These are phyloP conservation scores for Capromys pilorides DNA, from an alignment of 2,797 vertebrate species.

Conservation along the genomic window DNA sequence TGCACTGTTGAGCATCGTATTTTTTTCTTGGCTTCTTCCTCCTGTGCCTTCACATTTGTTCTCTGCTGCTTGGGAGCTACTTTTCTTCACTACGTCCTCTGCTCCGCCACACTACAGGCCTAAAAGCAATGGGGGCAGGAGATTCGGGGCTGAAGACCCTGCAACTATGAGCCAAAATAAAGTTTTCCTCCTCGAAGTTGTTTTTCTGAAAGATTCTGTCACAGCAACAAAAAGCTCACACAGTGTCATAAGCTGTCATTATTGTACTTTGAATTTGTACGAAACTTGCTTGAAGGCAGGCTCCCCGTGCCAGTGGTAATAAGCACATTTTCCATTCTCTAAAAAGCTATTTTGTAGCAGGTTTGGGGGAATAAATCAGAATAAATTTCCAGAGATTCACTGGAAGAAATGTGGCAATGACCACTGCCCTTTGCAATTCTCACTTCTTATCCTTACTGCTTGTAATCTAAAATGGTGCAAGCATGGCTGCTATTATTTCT, in stretches of 20 bases:
- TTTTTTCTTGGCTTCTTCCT: neutral
- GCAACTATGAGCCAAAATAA: neutral
- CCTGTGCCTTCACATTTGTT: neutral
- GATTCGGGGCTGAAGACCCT: neutral
- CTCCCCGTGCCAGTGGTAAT: neutral
- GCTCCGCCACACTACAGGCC: neutral
- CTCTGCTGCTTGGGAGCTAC: neutral
- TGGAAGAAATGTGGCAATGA: neutral
- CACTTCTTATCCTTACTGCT: neutral
- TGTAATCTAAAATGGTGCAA: constrained; percentile 11
- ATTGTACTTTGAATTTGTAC: neutral
- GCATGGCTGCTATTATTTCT: neutral
- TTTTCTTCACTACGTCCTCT: neutral
- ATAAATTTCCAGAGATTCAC: neutral
- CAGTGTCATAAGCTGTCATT: neutral
- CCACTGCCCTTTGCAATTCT: constrained; percentile 27
- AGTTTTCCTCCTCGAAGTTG: neutral
- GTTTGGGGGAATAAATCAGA: neutral
- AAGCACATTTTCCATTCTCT: neutral
- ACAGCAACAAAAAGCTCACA: neutral
- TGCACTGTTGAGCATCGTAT: too few species aligned
- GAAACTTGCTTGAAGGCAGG: neutral
- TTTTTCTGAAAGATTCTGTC: neutral
- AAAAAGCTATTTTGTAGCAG: neutral
- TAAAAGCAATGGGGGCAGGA: neutral